phyloP scores from a whole-genome alignment of 92 coral and sea anemone genomes.

The Palythoa heliodiscus region DNA sequence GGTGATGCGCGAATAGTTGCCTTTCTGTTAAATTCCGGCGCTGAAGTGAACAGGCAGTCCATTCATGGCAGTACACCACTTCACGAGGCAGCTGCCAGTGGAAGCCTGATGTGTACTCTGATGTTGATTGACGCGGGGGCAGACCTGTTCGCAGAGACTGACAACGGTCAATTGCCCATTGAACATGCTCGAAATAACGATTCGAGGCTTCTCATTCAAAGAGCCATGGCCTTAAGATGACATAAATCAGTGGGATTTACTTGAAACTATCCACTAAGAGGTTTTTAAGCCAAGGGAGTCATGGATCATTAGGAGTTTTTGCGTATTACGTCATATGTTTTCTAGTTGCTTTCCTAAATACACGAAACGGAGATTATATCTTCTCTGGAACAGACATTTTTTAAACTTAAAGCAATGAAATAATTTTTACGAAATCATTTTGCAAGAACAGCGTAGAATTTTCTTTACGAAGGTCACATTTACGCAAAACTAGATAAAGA shows the following conservation, averaged over 20 bases:
- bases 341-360: not conserved
- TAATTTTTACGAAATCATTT: not conserved
- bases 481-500: slow-evolving; percentile 15
- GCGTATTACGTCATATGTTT: not conserved
- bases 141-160: slow-evolving; percentile 90
- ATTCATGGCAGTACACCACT: slow-evolving; percentile 91
- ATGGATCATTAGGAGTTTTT: not conserved
- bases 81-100: slow-evolving; percentile 88
- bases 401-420: not conserved
- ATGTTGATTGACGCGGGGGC: slow-evolving; percentile 85
- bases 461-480: not conserved
- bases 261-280: slow-evolving; percentile 1
- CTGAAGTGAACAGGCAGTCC: slow-evolving; percentile 94
- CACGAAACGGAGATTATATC: not conserved
- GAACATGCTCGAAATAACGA: slow-evolving; percentile 71
- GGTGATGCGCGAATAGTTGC: slow-evolving; percentile 75
- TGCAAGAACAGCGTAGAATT: not conserved
- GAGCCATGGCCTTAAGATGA: slow-evolving; percentile 89
- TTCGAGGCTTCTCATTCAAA: slow-evolving; percentile 61
- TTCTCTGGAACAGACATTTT: not conserved
- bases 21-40: slow-evolving; percentile 76
- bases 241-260: not conserved
- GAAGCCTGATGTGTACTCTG: slow-evolving; percentile 61
- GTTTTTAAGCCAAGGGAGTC: not conserved
- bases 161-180: slow-evolving; percentile 82